A percentile compares a stretch with the other conserved stretches of the same genome.
phyloP scores from a whole-genome alignment of 2,888 invertebrate species.

The Dryadula phaetusa region DNA sequence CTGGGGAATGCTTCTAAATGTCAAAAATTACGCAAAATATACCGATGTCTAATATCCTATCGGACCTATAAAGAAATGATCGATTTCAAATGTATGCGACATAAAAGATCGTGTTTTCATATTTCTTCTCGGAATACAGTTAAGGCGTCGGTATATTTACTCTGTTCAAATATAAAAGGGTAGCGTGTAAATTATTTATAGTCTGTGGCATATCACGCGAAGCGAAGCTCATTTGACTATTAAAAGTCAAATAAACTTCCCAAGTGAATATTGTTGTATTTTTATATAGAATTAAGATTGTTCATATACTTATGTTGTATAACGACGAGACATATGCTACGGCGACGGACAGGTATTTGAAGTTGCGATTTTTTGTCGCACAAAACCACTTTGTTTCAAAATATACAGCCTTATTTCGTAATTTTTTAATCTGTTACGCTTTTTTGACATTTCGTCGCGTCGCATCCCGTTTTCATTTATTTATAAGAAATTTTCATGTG shows the following conservation, averaged over 20 bases:
- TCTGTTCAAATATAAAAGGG: conserved; percentile 45
- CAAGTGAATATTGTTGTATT: conserved; percentile 76
- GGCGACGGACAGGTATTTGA: conserved; percentile 23
- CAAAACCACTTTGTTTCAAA: conserved; percentile 7
- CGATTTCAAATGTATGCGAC: not conserved
- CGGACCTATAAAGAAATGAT: not conserved
- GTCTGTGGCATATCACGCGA: conserved; percentile 79
- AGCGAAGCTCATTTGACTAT: conserved; percentile 55
- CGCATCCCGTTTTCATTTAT: conserved; percentile 68
- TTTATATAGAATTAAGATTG: conserved; percentile 77
- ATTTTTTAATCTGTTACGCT: conserved; percentile 34
- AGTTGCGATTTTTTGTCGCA: conserved; percentile 40
- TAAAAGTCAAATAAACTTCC: conserved; percentile 56
- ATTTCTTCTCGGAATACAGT: not conserved
- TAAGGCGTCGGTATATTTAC: conserved; percentile 27
- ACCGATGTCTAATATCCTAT: conserved; percentile 18
- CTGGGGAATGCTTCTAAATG: conserved; percentile 37
- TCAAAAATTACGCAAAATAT: not conserved
- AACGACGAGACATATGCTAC: conserved; percentile 35
- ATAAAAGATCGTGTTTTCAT: not conserved
- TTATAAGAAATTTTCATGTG: conserved; percentile 82
- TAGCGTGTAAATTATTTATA: conserved; percentile 61
- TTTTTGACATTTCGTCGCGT: conserved; percentile 35
- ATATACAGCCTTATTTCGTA: conserved; percentile 26
- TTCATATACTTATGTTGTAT: conserved; percentile 62